Evolutionary conservation across 2,888 invertebrate genomes (phyloP), one percentile per base, ranked within the genome.

Genomic region (Agrypnus murinus): DNA sequence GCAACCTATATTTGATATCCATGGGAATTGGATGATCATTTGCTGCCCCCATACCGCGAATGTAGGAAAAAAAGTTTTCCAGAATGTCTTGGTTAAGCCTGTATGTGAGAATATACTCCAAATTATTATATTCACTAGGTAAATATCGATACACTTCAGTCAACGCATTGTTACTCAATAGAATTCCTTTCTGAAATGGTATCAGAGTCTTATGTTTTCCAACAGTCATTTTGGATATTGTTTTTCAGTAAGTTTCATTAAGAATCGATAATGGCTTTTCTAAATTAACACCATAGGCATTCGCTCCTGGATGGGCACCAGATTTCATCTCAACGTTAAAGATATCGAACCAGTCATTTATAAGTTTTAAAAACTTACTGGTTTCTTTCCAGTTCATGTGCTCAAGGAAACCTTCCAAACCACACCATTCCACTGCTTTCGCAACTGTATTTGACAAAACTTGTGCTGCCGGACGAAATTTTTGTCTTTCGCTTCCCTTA

Each of bases 211-310:
- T 73, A 46, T 74, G 74, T 9, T 45, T 73, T 25, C 74, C 73
- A 15, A 78, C 76, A 64, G 38, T 74, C 62, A 74, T 58, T 14
- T 38, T 58, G 8, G 40, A 36, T 17, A 58, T 53, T 25, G 46
- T 32, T 2, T n/a, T n/a, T 50, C 55, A 10, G 76, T n/a, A 70
- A 10, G 68, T 48, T 59, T 65, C 40, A 10, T 31, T 55, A n/a
- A 2, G 12, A 10, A 1, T 34, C 43, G 15, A n/a, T n/a, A 32
- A 50, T 69, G 77, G 77, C 25, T 73, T 64, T 0, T 69, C 58
- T 14, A 77, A 57, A 64, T 76, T 63, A 7, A 55, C 63, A n/a
- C 75, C 77, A 65, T 59, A 77, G 25, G 69, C 75, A 67, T 75
- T 72, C 32, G 15, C 31, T 12, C 73, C 66, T 34, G 69, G 64